Base-by-base conservation (phyloP, 2,113 vertebrate species). In the Sphaerodactylus townsendi region DNA sequence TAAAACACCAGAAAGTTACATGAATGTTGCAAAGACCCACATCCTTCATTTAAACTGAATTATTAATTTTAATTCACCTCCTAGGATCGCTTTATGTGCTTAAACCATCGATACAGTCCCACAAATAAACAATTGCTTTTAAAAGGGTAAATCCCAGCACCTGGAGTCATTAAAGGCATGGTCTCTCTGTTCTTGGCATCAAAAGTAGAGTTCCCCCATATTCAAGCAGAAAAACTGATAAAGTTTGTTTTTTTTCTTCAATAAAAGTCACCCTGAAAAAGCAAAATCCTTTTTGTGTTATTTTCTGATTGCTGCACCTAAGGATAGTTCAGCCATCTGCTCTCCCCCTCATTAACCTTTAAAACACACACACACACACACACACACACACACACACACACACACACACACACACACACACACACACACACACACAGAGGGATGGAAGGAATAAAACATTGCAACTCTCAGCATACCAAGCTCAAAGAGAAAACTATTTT, bases 401-500 rank as follows among this genome's bases (percentile, higher is more conserved):
- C 9, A 84, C 70, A 53, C 50, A 15, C 28, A 17, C 17, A 77
- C 1, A 90, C 15, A 80, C 37, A 86, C 37, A 70, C 10, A 64
- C 1, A 41, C 66, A 71, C 9, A 84, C 70, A 53, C 50, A 15
- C 28, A 17, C 17, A 77, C 1, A 10, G n/a, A 46, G 48, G n/a
- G 2, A n/a, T 2, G 39, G 33, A 39, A 44, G 59, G 8, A 62
- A 77, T 39, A 48, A 64, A 13, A 73, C 0, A 7, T 1, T 0
- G 1, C 91, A 2, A 33, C 85, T 56, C 84, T 86, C 85, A 87
- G 79, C 50, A 83, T 64, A 83, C 66, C 53, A 41, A 73, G 77
- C 77, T 39, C n/a, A n/a, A n/a, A 66, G 65, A 90, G 86, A 41
- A 76, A 93, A 89, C 89, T 92, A 95, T 92, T 90, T 82, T 85